These are phyloP conservation scores for Gulo gulo DNA, from an alignment of 2,113 vertebrate genomes.

Conservation along the genomic window DNA sequence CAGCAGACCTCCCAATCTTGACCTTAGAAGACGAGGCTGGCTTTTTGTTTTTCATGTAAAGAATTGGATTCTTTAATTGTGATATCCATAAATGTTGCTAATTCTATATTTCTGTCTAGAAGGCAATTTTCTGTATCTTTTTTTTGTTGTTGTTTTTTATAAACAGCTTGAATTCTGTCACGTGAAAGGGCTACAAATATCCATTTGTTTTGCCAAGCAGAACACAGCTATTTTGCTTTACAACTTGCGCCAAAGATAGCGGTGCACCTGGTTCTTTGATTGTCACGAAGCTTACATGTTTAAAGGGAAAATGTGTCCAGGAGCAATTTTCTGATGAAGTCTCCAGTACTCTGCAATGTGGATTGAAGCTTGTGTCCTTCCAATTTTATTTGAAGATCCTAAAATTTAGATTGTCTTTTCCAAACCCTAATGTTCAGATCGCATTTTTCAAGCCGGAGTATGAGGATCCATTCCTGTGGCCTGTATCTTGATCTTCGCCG, in stretches of 20 bases:
- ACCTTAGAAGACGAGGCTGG: not conserved
- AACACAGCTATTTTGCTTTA: conserved; percentile 78
- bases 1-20: not conserved
- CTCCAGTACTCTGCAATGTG: not conserved
- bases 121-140: conserved; percentile 78
- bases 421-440: not conserved
- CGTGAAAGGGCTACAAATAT: conserved; percentile 80
- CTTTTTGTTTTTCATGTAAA: conserved; percentile 43
- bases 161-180: conserved; percentile 79
- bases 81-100: conserved; percentile 79
- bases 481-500: not conserved
- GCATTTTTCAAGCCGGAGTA: not conserved
- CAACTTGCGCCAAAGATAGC: conserved; percentile 71
- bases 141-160: not conserved
- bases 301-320: not conserved
- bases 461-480: not conserved
- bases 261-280: conserved; percentile 68
- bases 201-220: conserved; percentile 79
- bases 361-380: not conserved
- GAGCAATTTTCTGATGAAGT: not conserved
- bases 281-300: not conserved
- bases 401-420: not conserved
- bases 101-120: conserved; percentile 80
- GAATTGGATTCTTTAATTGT: conserved; percentile 82
- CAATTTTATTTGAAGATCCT: not conserved